Percentiles rank a stretch among this genome's conserved stretches.
phyloP scores from a whole-genome alignment of 2,113 vertebrate genomes.

The Lepidothrix coronata region DNA sequence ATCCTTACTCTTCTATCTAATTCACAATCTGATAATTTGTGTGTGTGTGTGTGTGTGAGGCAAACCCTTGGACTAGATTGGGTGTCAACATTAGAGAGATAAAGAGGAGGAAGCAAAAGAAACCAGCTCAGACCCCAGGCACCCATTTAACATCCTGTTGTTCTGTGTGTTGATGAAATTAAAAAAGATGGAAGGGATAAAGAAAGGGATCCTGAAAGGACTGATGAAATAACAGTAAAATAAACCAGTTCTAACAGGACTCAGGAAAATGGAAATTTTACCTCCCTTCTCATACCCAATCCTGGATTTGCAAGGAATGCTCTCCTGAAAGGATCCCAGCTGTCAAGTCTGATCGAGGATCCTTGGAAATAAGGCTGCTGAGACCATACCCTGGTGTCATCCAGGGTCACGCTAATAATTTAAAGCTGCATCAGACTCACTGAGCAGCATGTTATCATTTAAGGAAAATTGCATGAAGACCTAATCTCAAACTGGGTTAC shows the following conservation, averaged over 20 bases:
- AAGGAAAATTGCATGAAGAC: neutral
- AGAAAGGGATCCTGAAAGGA: neutral
- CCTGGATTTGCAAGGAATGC: neutral
- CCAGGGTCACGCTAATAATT: neutral
- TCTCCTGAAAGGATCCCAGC: neutral
- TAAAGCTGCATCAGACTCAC: neutral
- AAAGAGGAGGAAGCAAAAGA: neutral
- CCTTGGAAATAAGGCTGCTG: neutral
- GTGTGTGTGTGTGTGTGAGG: neutral
- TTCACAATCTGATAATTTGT: neutral
- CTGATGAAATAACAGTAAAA: neutral
- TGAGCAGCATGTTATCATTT: neutral
- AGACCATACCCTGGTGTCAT: neutral
- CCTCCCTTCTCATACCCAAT: neutral
- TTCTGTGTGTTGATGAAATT: neutral
- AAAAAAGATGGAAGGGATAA: neutral
- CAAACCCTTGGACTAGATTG: neutral
- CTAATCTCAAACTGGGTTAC: neutral
- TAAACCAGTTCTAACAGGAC: neutral
- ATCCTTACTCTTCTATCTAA: neutral
- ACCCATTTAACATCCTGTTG: neutral
- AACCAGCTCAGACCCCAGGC: neutral
- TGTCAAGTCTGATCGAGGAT: fast-evolving
- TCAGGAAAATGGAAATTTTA: neutral
- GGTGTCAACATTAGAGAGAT: neutral